phyloP scores from a whole-genome alignment of 1,140 invertebrate genomes.

The Atta colombica region DNA sequence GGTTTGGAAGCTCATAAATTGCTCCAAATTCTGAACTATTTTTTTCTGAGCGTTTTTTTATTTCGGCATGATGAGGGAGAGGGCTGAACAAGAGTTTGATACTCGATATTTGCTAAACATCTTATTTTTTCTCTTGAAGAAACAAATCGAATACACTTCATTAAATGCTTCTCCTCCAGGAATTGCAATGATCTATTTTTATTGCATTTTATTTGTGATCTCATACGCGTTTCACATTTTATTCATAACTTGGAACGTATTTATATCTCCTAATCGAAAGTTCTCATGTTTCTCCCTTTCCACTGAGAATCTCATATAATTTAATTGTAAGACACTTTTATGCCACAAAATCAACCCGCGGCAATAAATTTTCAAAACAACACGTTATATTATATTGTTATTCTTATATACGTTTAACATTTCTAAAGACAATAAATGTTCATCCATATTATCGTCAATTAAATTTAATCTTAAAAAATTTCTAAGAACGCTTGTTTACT shows the following conservation, averaged over 20 bases:
- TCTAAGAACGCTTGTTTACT: neutral
- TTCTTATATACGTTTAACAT: neutral
- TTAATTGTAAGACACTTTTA: neutral
- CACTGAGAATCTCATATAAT: slow-evolving; percentile 1
- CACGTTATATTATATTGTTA: slow-evolving; percentile 8
- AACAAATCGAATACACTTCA: neutral
- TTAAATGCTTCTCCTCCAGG: neutral
- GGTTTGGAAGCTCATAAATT: no score
- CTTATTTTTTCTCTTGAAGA: neutral
- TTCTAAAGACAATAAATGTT: neutral
- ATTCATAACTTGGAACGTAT: slow-evolving; percentile 33
- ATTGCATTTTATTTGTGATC: slow-evolving; percentile 17
- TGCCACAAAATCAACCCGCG: neutral
- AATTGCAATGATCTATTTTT: slow-evolving; percentile 22
- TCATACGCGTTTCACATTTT: slow-evolving; percentile 39
- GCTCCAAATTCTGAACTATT: no score
- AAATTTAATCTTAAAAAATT: neutral
- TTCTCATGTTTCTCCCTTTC: neutral
- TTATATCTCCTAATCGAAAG: slow-evolving; percentile 13
- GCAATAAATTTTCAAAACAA: neutral
- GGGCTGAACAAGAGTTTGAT: neutral
- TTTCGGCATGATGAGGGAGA: no score
- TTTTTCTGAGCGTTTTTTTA: no score
- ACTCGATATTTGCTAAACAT: neutral
- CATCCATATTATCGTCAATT: neutral